Conservation (phyloP, 1,140 invertebrate species). For the Lordiphosa stackelbergi region DNA sequence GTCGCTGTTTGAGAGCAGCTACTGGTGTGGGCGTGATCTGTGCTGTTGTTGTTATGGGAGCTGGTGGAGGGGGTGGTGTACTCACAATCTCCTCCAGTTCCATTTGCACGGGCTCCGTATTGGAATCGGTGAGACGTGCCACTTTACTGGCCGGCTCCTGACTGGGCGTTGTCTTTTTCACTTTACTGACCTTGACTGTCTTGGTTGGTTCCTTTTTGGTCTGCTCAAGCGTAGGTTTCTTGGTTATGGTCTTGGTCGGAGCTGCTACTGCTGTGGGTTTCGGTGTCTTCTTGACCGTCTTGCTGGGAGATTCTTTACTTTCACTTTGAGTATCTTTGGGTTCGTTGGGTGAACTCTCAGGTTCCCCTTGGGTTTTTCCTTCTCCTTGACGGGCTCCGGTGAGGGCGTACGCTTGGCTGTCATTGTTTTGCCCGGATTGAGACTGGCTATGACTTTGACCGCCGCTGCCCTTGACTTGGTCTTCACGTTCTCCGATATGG, state of each 20-base stretch:
- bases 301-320: conserved; percentile 24
- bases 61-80: conserved; percentile 12
- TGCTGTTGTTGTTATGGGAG: conserved; percentile 10
- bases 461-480: conserved; percentile 74
- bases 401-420: conserved; percentile 45
- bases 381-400: conserved; percentile 34
- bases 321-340: conserved; percentile 20
- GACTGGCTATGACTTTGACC: conserved; percentile 67
- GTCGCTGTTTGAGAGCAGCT: conserved; percentile 38
- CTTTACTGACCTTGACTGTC: conserved; percentile 9
- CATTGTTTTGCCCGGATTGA: conserved; percentile 50
- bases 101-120: conserved; percentile 70
- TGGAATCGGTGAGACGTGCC: conserved; percentile 44
- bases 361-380: conserved; percentile 4
- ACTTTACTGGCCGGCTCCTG: neutral
- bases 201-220: conserved; percentile 19
- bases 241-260: too few relatives aligned
- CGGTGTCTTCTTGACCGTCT: conserved; percentile 21
- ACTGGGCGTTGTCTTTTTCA: conserved; percentile 9
- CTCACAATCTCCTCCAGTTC: conserved; percentile 64
- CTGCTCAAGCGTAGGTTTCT: neutral
- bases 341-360: conserved; percentile 13
- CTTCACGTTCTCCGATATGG: conserved; percentile 76
- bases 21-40: conserved; percentile 9
- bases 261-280: neutral